phyloP scores from a whole-genome alignment of 1,140 invertebrate genomes.

The Cydia splendana region DNA sequence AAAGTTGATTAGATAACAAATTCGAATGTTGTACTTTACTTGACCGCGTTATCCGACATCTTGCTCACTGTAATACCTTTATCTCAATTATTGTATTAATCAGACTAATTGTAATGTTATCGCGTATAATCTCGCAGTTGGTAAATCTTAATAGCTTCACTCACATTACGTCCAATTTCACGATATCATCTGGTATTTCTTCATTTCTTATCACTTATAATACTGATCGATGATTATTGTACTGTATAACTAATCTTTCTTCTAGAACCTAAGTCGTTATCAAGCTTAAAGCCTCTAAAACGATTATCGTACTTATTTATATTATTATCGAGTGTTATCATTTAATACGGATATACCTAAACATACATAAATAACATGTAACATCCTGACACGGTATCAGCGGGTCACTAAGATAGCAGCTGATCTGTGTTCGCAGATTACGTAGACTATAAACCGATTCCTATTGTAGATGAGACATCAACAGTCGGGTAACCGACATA shows the following conservation, averaged over 20 bases:
- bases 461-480: background rate
- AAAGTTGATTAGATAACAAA: background rate
- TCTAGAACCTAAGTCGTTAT: background rate
- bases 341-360: background rate
- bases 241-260: background rate
- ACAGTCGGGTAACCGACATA: too few species aligned
- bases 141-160: background rate
- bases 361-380: background rate
- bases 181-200: background rate
- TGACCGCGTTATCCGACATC: background rate
- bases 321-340: background rate
- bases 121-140: background rate
- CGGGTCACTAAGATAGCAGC: background rate
- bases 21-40: background rate
- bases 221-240: background rate
- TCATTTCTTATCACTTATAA: background rate
- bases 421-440: background rate
- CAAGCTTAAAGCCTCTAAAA: background rate
- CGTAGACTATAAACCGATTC: background rate
- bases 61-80: background rate
- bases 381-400: background rate
- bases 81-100: slow-evolving; percentile 1
- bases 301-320: background rate
- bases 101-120: background rate
- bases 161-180: background rate